These are phyloP conservation scores for Drosophila cognata DNA, from an alignment of 2,888 invertebrate species.

Conservation along the genomic window DNA sequence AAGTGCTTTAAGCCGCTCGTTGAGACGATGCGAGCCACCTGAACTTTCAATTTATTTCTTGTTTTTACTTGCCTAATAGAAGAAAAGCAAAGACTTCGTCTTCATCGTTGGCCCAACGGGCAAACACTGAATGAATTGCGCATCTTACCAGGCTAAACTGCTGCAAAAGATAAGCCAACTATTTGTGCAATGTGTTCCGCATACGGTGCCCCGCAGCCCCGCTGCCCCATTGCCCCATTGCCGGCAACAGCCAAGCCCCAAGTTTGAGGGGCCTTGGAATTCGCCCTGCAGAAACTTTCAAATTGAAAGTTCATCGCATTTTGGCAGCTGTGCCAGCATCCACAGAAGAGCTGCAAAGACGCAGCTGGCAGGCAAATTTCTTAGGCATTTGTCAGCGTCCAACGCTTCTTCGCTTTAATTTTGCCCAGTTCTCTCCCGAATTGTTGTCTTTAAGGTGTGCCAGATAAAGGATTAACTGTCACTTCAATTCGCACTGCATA, in stretches of 20 bases:
- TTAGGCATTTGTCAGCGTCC: conserved; percentile 27
- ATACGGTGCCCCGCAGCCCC: neutral
- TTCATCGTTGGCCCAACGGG: conserved; percentile 27
- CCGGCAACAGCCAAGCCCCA: neutral
- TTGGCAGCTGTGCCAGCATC: conserved; percentile 44
- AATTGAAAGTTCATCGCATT: conserved; percentile 72
- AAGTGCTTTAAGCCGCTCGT: conserved; percentile 56
- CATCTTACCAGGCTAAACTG: conserved; percentile 57
- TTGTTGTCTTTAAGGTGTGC: neutral
- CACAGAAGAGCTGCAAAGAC: conserved; percentile 4
- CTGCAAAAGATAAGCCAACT: conserved; percentile 59
- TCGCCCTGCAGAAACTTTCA: conserved; percentile 50
- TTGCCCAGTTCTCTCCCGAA: conserved; percentile 20
- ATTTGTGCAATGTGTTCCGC: conserved; percentile 47
- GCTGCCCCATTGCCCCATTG: neutral
- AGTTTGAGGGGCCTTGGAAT: conserved; percentile 4
- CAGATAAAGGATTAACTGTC: conserved; percentile 32
- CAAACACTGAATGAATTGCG: conserved; percentile 58
- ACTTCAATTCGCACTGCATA: conserved; percentile 18
- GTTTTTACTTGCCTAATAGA: conserved; percentile 67
- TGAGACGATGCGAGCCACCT: conserved; percentile 47
- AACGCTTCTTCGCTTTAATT: conserved; percentile 14
- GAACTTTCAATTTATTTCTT: conserved; percentile 73
- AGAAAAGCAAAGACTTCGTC: conserved; percentile 52
- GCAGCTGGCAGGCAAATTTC: conserved; percentile 45